These are phyloP conservation scores for Enhydra lutris DNA, from an alignment of 2,113 vertebrate species.

Conservation along the genomic window DNA sequence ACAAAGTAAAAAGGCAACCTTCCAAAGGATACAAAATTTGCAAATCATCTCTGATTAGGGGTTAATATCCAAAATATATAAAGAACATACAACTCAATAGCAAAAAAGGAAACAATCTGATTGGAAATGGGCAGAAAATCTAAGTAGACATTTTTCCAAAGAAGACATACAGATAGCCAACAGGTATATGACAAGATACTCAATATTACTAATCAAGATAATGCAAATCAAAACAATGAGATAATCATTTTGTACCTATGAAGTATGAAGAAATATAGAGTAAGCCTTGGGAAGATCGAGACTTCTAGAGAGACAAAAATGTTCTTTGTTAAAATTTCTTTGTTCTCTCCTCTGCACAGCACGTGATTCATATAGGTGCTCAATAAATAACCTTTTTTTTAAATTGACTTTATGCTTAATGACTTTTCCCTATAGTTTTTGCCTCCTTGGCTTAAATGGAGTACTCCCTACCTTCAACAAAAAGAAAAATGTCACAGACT, in stretches of 20 bases:
- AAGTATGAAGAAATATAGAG: not conserved
- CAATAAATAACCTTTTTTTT: not conserved
- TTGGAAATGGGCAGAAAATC: not conserved
- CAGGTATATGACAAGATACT: not conserved
- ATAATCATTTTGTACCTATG: not conserved
- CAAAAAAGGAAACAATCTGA: not conserved
- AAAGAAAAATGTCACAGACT: not conserved
- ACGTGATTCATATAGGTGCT: not conserved
- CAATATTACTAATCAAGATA: not conserved
- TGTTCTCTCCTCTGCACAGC: not conserved
- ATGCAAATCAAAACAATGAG: not conserved
- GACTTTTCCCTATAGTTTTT: not conserved
- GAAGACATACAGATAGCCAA: not conserved
- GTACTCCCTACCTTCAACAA: not conserved
- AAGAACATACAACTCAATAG: not conserved
- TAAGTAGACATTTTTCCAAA: not conserved
- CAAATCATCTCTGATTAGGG: not conserved
- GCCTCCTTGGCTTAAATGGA: not conserved
- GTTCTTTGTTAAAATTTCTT: not conserved
- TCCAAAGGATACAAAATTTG: not conserved
- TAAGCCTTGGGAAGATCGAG: not conserved
- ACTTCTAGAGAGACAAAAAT: not conserved
- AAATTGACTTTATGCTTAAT: not conserved
- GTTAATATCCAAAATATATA: not conserved
- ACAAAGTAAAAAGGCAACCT: not conserved